These are phyloP conservation scores for Petrocephalus zakoni DNA, from an alignment of 2,113 vertebrate genomes.

Conservation along the genomic window DNA sequence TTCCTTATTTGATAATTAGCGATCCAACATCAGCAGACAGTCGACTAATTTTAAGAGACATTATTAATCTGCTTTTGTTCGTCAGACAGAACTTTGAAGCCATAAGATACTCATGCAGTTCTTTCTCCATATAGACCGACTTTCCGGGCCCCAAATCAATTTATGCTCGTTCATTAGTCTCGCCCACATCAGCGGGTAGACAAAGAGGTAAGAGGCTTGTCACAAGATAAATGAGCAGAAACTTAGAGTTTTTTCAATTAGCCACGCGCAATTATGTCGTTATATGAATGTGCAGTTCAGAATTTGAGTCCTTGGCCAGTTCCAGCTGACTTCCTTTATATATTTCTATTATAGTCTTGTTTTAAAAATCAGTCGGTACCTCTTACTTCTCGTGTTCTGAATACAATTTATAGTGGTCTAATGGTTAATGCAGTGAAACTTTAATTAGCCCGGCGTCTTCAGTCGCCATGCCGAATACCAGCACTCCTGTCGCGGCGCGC, in stretches of 20 bases:
- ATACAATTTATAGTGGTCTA: not conserved
- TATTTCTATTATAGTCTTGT: not conserved
- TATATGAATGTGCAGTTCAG: not conserved
- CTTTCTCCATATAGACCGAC: not conserved
- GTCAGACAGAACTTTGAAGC: conserved; percentile 4
- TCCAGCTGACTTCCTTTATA: not conserved
- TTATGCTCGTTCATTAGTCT: conserved; percentile 11
- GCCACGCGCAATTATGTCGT: not conserved
- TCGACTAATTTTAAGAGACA: conserved; percentile 3
- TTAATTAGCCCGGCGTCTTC: not conserved
- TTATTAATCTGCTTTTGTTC: conserved; percentile 8
- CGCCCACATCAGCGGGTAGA: not conserved
- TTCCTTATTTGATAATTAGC: conserved; percentile 15
- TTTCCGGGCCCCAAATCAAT: not conserved
- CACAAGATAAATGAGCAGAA: conserved; percentile 2
- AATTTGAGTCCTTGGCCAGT: not conserved
- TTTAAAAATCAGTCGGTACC: not conserved
- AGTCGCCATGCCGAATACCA: not conserved
- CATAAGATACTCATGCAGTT: not conserved
- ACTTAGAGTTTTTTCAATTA: not conserved
- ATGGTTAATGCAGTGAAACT: not conserved
- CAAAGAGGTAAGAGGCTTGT: not conserved
- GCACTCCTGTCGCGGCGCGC: not conserved
- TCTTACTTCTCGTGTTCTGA: not conserved
- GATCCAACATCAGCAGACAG: not conserved